phyloP scores from a whole-genome alignment of 2,113 vertebrate genomes.

The Scomber japonicus region DNA sequence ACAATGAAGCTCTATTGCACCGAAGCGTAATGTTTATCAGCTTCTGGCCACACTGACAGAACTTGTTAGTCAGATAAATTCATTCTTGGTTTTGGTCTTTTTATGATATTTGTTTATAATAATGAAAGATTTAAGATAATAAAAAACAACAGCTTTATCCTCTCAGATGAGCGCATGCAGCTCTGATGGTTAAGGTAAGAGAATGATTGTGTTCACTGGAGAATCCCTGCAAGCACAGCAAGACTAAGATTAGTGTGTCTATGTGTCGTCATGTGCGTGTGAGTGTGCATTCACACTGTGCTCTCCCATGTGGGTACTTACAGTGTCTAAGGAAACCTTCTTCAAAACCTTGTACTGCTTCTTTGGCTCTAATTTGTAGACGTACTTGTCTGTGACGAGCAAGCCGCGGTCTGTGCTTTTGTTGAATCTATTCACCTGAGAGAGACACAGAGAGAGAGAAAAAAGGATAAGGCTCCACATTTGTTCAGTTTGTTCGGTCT shows the following conservation, averaged over 20 bases:
- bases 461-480: neutral
- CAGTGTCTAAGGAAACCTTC: conserved; percentile 84
- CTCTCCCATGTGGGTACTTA: conserved; percentile 72
- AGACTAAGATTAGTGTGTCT: no score
- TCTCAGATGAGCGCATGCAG: no score
- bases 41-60: no score
- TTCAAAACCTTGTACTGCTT: conserved; percentile 91
- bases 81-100: no score
- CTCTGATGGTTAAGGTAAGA: no score
- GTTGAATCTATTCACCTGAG: conserved; percentile 91
- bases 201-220: no score
- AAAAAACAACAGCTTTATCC: neutral
- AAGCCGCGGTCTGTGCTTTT: conserved; percentile 90
- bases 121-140: neutral
- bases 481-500: neutral
- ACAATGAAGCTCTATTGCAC: no score
- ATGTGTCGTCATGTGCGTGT: no score
- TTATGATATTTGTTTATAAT: no score
- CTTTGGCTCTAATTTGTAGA: conserved; percentile 92
- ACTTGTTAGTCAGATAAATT: no score
- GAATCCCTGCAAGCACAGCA: no score
- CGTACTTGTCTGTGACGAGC: conserved; percentile 89
- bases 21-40: no score
- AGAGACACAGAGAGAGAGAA: neutral
- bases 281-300: neutral